These are phyloP conservation scores for Sinocyclocheilus grahami DNA, from an alignment of 2,113 vertebrate species.

Conservation along the genomic window DNA sequence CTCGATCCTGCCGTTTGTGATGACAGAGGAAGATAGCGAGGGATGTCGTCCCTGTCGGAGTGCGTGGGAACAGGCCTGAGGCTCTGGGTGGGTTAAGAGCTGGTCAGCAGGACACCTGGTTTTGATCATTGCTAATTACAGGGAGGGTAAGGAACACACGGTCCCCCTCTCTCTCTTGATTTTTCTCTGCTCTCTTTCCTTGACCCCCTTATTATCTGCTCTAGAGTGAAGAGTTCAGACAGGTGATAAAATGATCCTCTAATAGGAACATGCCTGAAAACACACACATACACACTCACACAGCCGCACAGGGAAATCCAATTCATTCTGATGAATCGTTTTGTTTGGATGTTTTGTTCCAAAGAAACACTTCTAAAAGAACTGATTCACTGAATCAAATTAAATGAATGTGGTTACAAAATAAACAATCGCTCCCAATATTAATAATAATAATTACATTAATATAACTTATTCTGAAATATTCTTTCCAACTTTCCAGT, in stretches of 20 bases:
- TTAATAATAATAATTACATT: not conserved
- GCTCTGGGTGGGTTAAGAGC: conserved; percentile 29
- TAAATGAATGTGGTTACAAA: not conserved
- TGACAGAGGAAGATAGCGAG: conserved; percentile 26
- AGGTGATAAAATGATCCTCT: conserved; percentile 54
- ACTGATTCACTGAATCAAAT: not conserved
- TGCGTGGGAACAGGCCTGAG: conserved; percentile 45
- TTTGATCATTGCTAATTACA: conserved; percentile 60
- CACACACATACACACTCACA: not conserved
- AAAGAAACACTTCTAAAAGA: not conserved
- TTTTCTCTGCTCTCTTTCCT: conserved; percentile 15
- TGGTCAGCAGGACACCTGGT: conserved; percentile 45
- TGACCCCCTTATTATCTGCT: conserved; percentile 39
- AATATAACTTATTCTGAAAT: not conserved
- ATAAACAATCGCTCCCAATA: not conserved
- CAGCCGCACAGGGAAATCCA: not conserved
- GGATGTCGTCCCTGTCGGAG: conserved; percentile 28
- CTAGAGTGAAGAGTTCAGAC: conserved; percentile 29
- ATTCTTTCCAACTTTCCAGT: not conserved
- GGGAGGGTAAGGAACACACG: conserved; percentile 12
- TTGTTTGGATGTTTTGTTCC: not conserved
- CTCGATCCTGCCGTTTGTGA: conserved; percentile 1
- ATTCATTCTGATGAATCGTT: not conserved
- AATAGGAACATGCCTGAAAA: conserved; percentile 22
- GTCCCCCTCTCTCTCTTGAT: not conserved